Evolutionary conservation across 2,797 vertebrate species (phyloP).

Genomic region (Enteromius fasciolatus): DNA sequence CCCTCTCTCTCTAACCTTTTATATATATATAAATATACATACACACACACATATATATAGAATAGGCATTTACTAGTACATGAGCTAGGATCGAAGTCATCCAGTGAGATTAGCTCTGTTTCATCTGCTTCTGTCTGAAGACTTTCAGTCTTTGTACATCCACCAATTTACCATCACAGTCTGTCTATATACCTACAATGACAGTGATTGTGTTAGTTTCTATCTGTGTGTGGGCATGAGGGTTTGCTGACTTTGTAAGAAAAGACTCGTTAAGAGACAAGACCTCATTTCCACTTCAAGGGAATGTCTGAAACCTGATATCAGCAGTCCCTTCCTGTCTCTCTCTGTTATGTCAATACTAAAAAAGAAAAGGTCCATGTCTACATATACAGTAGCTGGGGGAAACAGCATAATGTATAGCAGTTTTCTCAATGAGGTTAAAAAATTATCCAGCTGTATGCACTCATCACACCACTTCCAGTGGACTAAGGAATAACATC

Average conservation of each 20-base stretch:
- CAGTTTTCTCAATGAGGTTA: not conserved
- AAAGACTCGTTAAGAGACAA: conserved; percentile 71
- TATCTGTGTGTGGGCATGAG: conserved; percentile 27
- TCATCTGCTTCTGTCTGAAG: not conserved
- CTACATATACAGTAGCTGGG: not conserved
- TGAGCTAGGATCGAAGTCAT: not conserved
- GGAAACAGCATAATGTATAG: not conserved
- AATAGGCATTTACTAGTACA: not conserved
- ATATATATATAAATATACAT: no score
- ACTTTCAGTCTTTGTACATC: not conserved
- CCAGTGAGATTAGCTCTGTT: not conserved
- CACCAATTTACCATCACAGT: not conserved
- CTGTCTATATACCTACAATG: not conserved
- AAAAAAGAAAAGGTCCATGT: not conserved
- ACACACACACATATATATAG: no score
- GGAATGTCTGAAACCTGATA: conserved; percentile 76
- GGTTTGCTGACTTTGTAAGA: conserved; percentile 78
- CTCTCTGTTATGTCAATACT: not conserved
- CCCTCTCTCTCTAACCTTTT: no score
- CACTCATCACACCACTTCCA: not conserved
- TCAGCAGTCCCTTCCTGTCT: conserved; percentile 73
- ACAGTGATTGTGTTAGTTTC: conserved; percentile 6
- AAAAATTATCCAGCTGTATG: not conserved
- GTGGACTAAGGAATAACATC: not conserved
- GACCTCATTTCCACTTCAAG: conserved; percentile 82